A percentile compares a stretch with the other conserved stretches of the same genome.
Evolutionary conservation across 2,797 vertebrate species (phyloP).

Genomic region (Hapalemur alaotrensis): DNA sequence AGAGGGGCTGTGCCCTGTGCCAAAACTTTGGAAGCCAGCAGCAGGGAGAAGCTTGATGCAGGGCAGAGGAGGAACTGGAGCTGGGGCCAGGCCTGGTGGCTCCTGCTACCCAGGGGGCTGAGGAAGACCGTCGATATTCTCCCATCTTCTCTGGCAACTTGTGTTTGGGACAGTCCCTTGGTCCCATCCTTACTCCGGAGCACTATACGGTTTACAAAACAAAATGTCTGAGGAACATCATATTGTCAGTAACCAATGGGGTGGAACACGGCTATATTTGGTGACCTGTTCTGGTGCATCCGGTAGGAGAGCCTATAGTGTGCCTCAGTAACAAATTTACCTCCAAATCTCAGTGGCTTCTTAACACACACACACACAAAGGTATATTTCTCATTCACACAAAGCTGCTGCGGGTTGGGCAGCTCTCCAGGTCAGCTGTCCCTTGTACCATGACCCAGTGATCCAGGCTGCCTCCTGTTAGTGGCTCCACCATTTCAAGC

Average conservation of each 20-base stretch:
- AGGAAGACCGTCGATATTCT: neutral
- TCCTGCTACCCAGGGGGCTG: no score
- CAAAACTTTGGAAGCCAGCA: neutral
- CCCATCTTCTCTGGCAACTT: neutral
- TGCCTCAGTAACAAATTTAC: neutral
- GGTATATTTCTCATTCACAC: neutral
- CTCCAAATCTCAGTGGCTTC: neutral
- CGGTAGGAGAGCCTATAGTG: neutral
- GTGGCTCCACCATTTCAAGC: neutral
- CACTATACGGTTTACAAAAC: neutral
- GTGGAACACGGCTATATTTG: neutral
- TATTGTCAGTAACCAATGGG: neutral
- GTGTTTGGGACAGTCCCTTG: neutral
- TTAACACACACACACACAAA: neutral
- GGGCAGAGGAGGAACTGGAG: neutral
- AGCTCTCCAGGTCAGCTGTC: neutral
- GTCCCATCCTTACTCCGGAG: neutral
- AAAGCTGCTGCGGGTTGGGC: neutral
- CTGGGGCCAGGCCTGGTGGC: neutral
- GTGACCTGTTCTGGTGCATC: neutral
- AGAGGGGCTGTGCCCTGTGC: neutral
- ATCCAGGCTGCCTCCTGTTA: neutral
- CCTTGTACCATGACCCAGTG: neutral
- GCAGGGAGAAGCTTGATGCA: neutral
- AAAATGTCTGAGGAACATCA: neutral